Evolutionary conservation across 2,113 vertebrate species (phyloP).

Genomic region (Sebastes schlegelii): DNA sequence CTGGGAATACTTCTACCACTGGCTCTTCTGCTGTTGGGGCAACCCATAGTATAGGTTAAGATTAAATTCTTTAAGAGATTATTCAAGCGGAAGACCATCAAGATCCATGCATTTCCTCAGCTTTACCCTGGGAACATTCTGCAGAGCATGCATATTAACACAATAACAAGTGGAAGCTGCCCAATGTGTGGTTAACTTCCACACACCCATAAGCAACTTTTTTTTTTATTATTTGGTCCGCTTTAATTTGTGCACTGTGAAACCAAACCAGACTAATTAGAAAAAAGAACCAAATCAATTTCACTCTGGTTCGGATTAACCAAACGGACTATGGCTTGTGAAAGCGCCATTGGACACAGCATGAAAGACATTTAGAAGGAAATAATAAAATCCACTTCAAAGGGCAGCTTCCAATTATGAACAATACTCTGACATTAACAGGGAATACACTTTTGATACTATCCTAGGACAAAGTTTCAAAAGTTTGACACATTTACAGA

Average conservation of each 20-base stretch:
- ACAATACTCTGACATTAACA: not conserved
- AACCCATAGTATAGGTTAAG: conserved; percentile 37
- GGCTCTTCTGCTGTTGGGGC: conserved; percentile 60
- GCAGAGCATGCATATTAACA: conserved; percentile 25
- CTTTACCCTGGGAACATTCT: conserved; percentile 1
- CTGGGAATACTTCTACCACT: conserved; percentile 38
- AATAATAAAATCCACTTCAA: not conserved
- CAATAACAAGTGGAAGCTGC: conserved; percentile 26
- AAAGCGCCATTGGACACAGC: not conserved
- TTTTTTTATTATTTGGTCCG: no score
- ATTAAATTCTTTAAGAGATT: not conserved
- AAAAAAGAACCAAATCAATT: no score
- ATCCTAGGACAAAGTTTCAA: not conserved
- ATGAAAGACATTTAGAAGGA: not conserved
- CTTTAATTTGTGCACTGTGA: no score
- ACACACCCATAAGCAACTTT: not conserved
- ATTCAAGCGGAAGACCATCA: not conserved
- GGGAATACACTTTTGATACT: not conserved
- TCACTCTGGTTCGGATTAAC: no score
- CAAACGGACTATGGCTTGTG: no score
- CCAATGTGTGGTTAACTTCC: not conserved
- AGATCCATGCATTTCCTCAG: conserved; percentile 41
- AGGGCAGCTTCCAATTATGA: conserved; percentile 18
- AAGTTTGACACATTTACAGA: conserved; percentile 17
- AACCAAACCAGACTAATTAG: no score